Conservation (phyloP, 1,140 invertebrate genomes). For the Megalonaias nervosa region DNA sequence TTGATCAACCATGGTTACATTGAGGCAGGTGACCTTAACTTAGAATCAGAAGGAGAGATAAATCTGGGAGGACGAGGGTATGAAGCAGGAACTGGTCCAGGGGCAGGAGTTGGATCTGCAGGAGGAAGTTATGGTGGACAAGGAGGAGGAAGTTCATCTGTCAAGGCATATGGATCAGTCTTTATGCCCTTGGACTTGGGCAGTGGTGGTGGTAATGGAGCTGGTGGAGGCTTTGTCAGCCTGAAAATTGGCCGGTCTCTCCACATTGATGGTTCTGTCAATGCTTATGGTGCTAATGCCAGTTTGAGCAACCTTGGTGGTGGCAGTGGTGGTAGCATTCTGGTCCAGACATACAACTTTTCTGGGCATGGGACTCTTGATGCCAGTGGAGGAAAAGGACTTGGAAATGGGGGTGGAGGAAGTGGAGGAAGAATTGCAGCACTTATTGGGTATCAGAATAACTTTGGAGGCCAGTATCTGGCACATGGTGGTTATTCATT, state of each 20-base stretch:
- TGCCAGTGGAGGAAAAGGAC: constrained; percentile 52
- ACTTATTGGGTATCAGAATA: constrained; percentile 51
- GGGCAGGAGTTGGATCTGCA: constrained; percentile 31
- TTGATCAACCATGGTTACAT: constrained; percentile 58
- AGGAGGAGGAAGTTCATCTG: constrained; percentile 35
- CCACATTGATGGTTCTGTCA: constrained; percentile 53
- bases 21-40: constrained; percentile 53
- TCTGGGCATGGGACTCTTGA: constrained; percentile 54
- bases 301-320: constrained; percentile 41
- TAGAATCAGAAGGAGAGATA: constrained; percentile 51
- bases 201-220: constrained; percentile 56
- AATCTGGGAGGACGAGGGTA: constrained; percentile 49
- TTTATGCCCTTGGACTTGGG: constrained; percentile 53
- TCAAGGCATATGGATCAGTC: constrained; percentile 52
- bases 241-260: constrained; percentile 47
- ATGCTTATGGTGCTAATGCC: constrained; percentile 38
- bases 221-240: constrained; percentile 55
- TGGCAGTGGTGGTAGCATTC: constrained; percentile 56
- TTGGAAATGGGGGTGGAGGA: constrained; percentile 45
- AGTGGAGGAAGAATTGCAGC: constrained; percentile 58
- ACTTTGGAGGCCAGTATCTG: constrained; percentile 51
- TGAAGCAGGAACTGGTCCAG: constrained; percentile 34
- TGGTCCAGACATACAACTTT: constrained; percentile 56
- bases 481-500: constrained; percentile 43
- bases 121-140: constrained; percentile 59